phyloP scores from a whole-genome alignment of 2,113 vertebrate genomes.

The Sporophila hypoxantha region DNA sequence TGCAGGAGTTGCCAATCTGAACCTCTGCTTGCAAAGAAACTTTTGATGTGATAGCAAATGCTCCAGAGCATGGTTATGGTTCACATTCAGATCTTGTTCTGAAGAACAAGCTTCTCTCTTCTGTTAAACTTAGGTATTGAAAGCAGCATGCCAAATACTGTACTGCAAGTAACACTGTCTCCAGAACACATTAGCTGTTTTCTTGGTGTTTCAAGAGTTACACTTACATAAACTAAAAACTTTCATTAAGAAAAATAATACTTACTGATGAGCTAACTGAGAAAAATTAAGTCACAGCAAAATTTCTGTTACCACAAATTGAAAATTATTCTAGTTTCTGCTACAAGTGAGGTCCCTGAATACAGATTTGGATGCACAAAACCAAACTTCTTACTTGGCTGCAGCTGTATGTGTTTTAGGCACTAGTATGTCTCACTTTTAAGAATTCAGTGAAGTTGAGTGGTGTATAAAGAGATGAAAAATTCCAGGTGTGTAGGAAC shows the following conservation, averaged over 20 bases:
- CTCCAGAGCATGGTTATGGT: not conserved
- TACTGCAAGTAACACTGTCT: not conserved
- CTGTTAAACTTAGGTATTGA: not conserved
- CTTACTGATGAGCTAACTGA: not conserved
- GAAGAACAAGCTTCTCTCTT: not conserved
- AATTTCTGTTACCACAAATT: not conserved
- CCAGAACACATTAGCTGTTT: not conserved
- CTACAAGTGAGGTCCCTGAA: not conserved
- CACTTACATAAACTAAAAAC: not conserved
- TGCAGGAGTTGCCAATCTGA: not conserved
- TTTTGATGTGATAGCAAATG: not conserved
- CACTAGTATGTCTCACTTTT: not conserved
- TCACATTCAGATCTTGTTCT: not conserved
- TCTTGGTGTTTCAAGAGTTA: not conserved
- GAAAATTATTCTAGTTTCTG: not conserved
- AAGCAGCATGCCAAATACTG: not conserved
- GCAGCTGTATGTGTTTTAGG: not conserved
- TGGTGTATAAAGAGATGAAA: not conserved
- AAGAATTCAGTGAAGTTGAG: not conserved
- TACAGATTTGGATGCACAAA: not conserved
- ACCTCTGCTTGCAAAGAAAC: slow-evolving; percentile 1
- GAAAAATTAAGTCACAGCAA: not conserved
- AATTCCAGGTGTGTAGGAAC: not conserved
- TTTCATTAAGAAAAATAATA: not conserved
- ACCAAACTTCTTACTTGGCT: not conserved